Evolutionary conservation across 2,888 invertebrate genomes (phyloP), one percentile per base, ranked within the genome.

Genomic region (Dioctria linearis): DNA sequence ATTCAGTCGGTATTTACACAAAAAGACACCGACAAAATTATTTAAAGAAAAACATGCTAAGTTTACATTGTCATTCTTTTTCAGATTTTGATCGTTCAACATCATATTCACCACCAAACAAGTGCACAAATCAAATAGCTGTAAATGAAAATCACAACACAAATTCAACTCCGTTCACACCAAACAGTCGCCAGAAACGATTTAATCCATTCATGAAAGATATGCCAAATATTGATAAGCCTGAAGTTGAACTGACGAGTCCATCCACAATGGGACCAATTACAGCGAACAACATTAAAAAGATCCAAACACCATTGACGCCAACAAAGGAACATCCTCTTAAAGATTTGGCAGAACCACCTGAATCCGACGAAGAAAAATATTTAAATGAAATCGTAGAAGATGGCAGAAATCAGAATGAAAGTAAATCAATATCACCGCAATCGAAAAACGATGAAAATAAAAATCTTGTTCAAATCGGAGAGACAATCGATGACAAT

Each of bases 161-260:
- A 11, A 66, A 46, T 42, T 51, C 79, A 13, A 59, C 79, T 39
- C 83, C 84, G 6, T 83, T 83, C 51, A 83, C 83, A 59, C 84
- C 84, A 25, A 83, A 76, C 66, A 84, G 84, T 84, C 87, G 88
- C n/a, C 88, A 89, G 85, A 90, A 91, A 83, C 89, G 92, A 73
- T 90, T 92, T 51, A 93, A 92, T 87, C 92, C 92, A 78, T 93
- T 92, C 84, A 85, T 92, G 54, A 90, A 91, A 85, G 92, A 92
- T 83, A 91, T 91, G 84, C 91, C 91, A 85, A 87, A 86, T 83
- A 83, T 86, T 54, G 84, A 83, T 79, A 84, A 84, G 66, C 85
- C 83, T 61, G 82, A 80, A 4, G 61, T 67, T 13, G 82, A 83
- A 69, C 49, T 69, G 46, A 67, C 59, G 43, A 81, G 37, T 69